These are phyloP conservation scores for Denticeps clupeoides DNA, from an alignment of 2,797 vertebrate species.

Conservation along the genomic window DNA sequence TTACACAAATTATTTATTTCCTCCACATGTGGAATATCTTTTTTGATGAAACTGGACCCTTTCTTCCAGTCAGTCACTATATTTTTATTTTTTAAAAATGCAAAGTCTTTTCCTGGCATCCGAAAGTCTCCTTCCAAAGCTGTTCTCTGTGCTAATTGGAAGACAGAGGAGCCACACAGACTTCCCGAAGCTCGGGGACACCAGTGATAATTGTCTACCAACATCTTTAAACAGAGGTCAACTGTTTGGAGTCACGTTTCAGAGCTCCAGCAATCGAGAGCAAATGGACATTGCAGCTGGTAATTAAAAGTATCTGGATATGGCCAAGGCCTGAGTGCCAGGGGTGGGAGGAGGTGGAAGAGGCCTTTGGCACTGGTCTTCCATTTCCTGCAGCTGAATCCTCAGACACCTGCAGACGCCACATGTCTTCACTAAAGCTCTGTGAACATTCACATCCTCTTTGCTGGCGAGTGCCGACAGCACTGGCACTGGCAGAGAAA, in stretches of 20 bases:
- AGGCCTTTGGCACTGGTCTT: background rate
- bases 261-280: conserved; percentile 14
- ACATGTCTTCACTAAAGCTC: conserved; percentile 45
- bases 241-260: conserved; percentile 24
- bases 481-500: too few species aligned
- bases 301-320: conserved; percentile 25
- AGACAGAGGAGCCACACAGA: background rate
- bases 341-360: conserved; percentile 17
- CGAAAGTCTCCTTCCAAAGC: too few species aligned
- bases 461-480: too few species aligned
- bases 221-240: conserved; percentile 14
- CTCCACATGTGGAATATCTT: too few species aligned
- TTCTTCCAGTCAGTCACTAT: too few species aligned
- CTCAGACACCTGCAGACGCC: conserved; percentile 56
- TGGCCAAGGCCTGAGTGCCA: conserved; percentile 10
- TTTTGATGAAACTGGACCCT: too few species aligned
- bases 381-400: conserved; percentile 58
- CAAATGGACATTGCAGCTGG: conserved; percentile 26
- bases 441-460: background rate
- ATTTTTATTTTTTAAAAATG: too few species aligned
- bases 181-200: conserved; percentile 17
- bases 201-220: conserved; percentile 6
- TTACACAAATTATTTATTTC: too few species aligned
- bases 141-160: too few species aligned
- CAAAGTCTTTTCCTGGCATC: too few species aligned